Evolutionary conservation across 2,797 vertebrate species (phyloP), one percentile per base, ranked within the genome.

Genomic region (Catostomus latipinnis): DNA sequence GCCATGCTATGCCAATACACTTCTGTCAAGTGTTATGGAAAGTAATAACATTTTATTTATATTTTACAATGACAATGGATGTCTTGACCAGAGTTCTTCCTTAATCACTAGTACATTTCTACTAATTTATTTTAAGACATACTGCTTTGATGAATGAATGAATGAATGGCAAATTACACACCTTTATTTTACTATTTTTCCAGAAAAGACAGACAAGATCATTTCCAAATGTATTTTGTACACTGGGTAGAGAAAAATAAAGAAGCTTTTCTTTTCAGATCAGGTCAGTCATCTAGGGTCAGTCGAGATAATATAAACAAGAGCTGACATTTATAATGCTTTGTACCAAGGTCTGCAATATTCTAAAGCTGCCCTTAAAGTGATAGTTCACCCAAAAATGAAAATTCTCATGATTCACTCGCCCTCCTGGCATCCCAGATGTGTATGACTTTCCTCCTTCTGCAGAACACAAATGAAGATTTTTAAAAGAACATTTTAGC

Each of bases 51-150:
- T 63, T 63, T 65, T 48, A 80, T 80, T 66, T 80, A 78, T 63
- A 52, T 66, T 72, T 13, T 57, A 58, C 16, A 65, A 10, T 78
- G 50, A 71, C 68, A 46, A 71, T 62, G 76, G 67, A 79, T 79
- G 52, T 79, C 61, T 43, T 72, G 76, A 71, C 58, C 67, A 78
- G 60, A 72, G 61, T 6, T 53, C 70, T 80, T 57, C 52, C 50
- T 56, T 71, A 78, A 62, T 77, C 66, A 56, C 58, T 56, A 71
- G 60, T 34, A 62, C 11, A 11, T 71, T 78, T 66, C n/a, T 73
- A 73, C 54, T 71, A 79, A 72, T 72, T 73, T 80, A 80, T 80
- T 80, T 65, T 66, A 65, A 69, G n/a, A 77, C 75, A 60, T 43
- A 63, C 8, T 49, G 45, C 43, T 73, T 80, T 58, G 43, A 48